Conservation (phyloP, 2,113 vertebrate genomes). For the Pseudolaguvia tuberculata region DNA sequence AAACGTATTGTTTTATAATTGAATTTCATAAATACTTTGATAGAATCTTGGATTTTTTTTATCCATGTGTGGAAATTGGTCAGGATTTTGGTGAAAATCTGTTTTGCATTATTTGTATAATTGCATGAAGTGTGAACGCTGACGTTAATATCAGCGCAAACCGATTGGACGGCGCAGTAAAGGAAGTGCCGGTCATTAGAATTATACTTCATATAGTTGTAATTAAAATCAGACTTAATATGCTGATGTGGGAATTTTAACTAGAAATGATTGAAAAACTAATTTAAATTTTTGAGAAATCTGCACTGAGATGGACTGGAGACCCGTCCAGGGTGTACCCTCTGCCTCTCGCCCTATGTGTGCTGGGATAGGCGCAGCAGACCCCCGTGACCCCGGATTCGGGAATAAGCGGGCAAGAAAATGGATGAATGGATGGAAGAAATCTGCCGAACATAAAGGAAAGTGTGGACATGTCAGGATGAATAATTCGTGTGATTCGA, state of each 20-base stretch:
- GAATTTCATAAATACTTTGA: constrained; percentile 58
- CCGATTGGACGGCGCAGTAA: constrained; percentile 16
- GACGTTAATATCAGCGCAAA: constrained; percentile 9
- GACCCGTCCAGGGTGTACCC: no score
- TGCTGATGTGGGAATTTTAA: constrained; percentile 21
- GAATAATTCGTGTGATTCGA: no score
- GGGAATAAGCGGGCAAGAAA: no score
- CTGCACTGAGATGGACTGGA: no score
- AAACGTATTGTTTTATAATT: constrained; percentile 62
- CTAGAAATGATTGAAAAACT: no score
- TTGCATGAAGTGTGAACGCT: constrained; percentile 40
- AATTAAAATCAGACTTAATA: constrained; percentile 20
- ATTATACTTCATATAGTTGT: neutral
- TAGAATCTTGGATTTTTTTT: constrained; percentile 52
- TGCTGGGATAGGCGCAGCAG: no score
- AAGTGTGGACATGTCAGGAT: no score
- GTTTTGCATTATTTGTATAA: constrained; percentile 43
- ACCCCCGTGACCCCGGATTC: no score
- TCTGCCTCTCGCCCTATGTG: no score
- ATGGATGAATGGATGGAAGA: no score
- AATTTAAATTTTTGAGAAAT: no score
- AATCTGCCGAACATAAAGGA: no score
- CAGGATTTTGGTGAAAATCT: constrained; percentile 46
- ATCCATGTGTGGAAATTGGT: constrained; percentile 26
- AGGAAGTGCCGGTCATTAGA: constrained; percentile 16